Evolutionary conservation across 1,140 invertebrate genomes (phyloP), one percentile per base, ranked within the genome.

Genomic region (Adelges cooleyi): DNA sequence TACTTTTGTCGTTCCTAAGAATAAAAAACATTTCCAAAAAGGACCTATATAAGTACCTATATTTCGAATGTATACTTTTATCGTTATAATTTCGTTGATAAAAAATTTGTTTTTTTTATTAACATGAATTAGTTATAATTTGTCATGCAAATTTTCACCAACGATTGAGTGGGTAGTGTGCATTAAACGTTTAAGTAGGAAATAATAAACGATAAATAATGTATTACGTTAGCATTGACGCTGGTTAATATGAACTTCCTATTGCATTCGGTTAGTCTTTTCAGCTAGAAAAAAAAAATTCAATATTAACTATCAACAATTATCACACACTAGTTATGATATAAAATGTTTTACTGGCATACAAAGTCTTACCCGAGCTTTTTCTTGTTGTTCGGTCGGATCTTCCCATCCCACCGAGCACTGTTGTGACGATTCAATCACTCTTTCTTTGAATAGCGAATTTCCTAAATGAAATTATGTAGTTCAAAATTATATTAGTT

Each of bases 371-470:
- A 62, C 56, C 22, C 56, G 25, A 29, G 56, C 56, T 62, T 62
- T 62, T 62, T 62, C 56, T 48, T 62, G 56, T 62, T 62, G 56
- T 62, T 62, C 56, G 46, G 56, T 62, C 22, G 56, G 56, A 29
- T 62, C 56, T 48, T 62, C 56, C 56, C 56, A 62, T 33, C 56
- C 56, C 29, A 62, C 56, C 3, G 56, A 62, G 27, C 42, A 62
- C 22, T 62, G 56, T 62, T 62, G 56, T 33, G 56, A 62, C 33
- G 56, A 62, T 22, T 62, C 25, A 13, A 62, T 17, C 10, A 62
- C 17, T 48, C 56, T 3, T 62, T 62, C 56, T 46, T 62, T 62
- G 18, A 62, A 62, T 15, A 62, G 15, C 20, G 56, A 62, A 6
- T 48, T 29, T 62, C 18, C 56, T 62, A 22, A 15, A 48, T 3